These are phyloP conservation scores for Heterochromis multidens DNA, from an alignment of 2,113 vertebrate genomes.

Conservation along the genomic window DNA sequence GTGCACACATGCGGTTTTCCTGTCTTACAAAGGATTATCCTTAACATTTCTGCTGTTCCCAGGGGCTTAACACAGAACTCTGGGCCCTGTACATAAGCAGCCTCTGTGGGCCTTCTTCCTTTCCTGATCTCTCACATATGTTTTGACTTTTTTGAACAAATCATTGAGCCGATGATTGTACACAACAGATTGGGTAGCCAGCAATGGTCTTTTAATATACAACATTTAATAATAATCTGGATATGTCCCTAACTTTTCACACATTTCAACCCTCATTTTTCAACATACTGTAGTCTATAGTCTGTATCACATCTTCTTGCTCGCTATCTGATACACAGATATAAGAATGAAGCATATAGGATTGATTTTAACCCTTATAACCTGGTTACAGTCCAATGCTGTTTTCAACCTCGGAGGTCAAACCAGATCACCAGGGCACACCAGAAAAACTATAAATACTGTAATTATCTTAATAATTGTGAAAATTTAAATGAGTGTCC, in stretches of 20 bases:
- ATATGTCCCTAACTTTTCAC: rapidly evolving
- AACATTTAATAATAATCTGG: not conserved
- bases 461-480: not conserved
- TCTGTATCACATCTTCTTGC: not conserved
- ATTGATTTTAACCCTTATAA: not conserved
- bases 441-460: not conserved
- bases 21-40: not conserved
- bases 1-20: not conserved
- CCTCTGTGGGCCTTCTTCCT: not conserved
- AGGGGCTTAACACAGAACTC: not conserved
- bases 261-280: not conserved
- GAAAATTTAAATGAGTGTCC: not conserved
- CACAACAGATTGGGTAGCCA: not conserved
- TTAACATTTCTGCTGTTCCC: not conserved
- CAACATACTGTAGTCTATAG: not conserved
- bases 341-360: not conserved
- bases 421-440: not conserved
- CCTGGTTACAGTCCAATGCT: not conserved
- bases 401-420: not conserved
- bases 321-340: not conserved
- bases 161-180: not conserved
- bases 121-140: not conserved
- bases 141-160: not conserved
- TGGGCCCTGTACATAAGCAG: not conserved
- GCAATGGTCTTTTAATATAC: not conserved